A percentile compares a stretch with the other conserved stretches of the same genome.
Evolutionary conservation across 2,888 invertebrate species (phyloP).

Genomic region (Macaria notata): DNA sequence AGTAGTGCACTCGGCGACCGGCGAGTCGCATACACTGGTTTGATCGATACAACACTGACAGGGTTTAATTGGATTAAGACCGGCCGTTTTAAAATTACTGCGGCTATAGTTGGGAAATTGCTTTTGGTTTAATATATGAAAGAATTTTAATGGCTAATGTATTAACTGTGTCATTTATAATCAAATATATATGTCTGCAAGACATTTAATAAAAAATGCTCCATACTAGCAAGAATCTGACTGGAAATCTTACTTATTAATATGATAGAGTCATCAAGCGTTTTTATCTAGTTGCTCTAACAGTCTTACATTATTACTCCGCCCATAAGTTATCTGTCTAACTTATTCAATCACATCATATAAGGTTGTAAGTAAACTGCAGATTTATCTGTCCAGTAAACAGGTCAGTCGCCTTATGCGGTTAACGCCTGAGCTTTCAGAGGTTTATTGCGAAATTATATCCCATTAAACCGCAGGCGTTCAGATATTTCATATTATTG

Average conservation of each 20-base stretch:
- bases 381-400: constrained; percentile 21
- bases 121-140: no score
- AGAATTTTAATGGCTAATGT: no score
- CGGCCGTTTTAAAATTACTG: no score
- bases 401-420: constrained; percentile 32
- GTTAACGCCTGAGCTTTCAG: constrained; percentile 34
- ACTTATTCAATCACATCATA: constrained; percentile 6
- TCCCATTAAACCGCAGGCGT: constrained; percentile 21
- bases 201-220: no score
- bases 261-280: constrained; percentile 9
- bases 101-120: no score
- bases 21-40: constrained; percentile 23
- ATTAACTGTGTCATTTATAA: no score
- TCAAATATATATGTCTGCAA: no score
- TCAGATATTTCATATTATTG: constrained; percentile 22
- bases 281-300: not conserved
- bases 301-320: not conserved
- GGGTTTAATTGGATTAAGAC: no score
- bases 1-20: constrained; percentile 34
- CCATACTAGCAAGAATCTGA: no score
- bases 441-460: constrained; percentile 28
- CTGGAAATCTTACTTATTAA: no score
- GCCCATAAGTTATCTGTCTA: constrained; percentile 2
- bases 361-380: constrained; percentile 10
- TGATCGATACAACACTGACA: constrained; percentile 5